Evolutionary conservation across 2,888 invertebrate genomes (phyloP), one percentile per base, ranked within the genome.

Genomic region (Meloe dianella): DNA sequence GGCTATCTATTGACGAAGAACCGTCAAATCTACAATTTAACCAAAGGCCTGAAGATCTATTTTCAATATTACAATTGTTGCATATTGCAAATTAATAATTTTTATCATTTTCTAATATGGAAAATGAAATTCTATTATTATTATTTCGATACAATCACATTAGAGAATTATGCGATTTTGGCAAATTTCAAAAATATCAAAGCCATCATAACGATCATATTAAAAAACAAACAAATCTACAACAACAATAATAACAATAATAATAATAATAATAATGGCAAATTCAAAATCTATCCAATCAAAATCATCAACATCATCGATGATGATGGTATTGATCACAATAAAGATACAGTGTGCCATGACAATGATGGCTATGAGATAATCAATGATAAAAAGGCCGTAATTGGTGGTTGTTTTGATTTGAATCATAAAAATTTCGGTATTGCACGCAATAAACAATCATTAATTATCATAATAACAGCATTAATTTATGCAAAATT

Each of bases 401-500:
- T 88, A 2, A 85, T 88, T 0, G 85, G 85, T 68, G 89, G 86
- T 5, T 87, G 86, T 22, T 87, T 88, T 82, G 88, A 88, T 80
- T 81, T 89, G 65, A 87, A 86, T 0, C 88, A 89, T 73, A 81
- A 85, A 67, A 87, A 87, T 74, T 89, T 89, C 70, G 87, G 86
- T 71, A 87, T 87, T 12, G 84, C 86, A 0, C 85, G 87, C 65
- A 87, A 85, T 71, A 87, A 89, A 62, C 88, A 90, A 71, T 88
- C 90, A 0, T 77, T 90, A 63, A 83, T 90, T 0, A 88, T 89
- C 67, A 85, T 88, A 0, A 82, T 88, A 0, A 85, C 88, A 7
- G 88, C 88, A 3, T 82, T 90, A 81, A 77, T 89, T 0, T 91
- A 91, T 72, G 85, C 89, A 0, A 87, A 89, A 75, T 89, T 91